Base-by-base conservation (phyloP, 30 jellyfish, hydroid and myxozoan genomes). In the Cassiopea xamachana region DNA sequence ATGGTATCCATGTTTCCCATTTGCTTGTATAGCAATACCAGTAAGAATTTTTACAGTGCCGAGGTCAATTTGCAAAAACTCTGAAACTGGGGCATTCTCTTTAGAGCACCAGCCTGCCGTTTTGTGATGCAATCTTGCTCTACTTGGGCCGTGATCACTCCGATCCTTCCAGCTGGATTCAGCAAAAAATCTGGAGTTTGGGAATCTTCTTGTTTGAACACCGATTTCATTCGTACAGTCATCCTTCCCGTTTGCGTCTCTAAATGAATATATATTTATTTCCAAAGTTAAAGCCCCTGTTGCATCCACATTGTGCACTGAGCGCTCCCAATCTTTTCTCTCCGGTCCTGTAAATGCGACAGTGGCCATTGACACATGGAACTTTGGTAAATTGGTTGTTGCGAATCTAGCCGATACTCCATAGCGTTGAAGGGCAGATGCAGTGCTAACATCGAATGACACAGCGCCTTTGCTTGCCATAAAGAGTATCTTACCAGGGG, bases 221-320 rank as follows among this genome's bases (percentile, higher is more conserved):
- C 95, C 95, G 55, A 88, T 70, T 71, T 88, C 95, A 6, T 68
- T 62, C 13, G 90, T 62, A 27, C 95, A 88, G 27, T 88, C 95
- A 69, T 80, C 70, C 69, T 12, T 45, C 13, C 82, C 86, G 12
- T 70, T 48, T 18, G 47, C 18, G 2, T 88, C 90, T 19, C 70
- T 47, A 59, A 78, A 88, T 7, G 58, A 45, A 46, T 70, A 18
- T 4, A 88, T 64, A 44, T 7, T 55, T 58, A 44, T 80, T 55
- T 59, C 81, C 48, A 78, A 1, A 7, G 16, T 78, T 2, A 55
- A 48, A 2, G 13, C 75, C 5, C 87, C 87, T 7, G 39, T 46
- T 1, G 58, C 75, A 48, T 46, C 75, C 46, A 48, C 74, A 43
- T 58, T 49, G 75, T 78, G 7, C 5, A 50, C 74, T 55, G 77